Evolutionary conservation across 2,797 vertebrate species (phyloP), one percentile per base, ranked within the genome.

Genomic region (Emydoidea blandingii): DNA sequence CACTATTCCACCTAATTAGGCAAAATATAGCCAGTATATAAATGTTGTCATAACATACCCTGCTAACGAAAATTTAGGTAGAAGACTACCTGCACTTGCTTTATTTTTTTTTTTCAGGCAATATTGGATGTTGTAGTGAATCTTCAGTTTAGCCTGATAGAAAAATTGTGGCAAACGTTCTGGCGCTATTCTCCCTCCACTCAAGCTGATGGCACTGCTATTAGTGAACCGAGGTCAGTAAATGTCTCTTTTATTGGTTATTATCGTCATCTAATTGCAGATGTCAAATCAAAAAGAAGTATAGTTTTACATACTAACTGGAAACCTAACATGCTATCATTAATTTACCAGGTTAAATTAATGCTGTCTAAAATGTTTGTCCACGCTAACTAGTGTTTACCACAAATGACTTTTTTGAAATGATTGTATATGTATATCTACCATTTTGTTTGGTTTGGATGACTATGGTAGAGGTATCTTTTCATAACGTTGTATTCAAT

Each of bases 111-210:
- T 97, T 97, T 85, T 89, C 83, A 99, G 98, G 98, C 98, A 95
- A 99, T 99, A 97, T 93, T 98, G 97, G 98, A 98, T 91, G 98
- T 99, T 94, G 98, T 99, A 97, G 98, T 99, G 91, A 99, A 99
- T 97, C 98, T 99, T 97, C 98, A 99, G 1, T 98, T 99, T 97
- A 98, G 98, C 96, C 97, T 99, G 96, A 99, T 98, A 98, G 98
- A 99, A 98, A 99, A 98, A 97, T 93, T 99, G 89, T 98, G 98
- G 98, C 98, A 99, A 98, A 99, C 98, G 88, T 99, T 99, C 97
- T 99, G 98, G 98, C 98, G 98, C 94, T 98, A 98, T 97, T 98
- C 98, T 98, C 98, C 98, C 52, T 98, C 98, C 81, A 96, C 98
- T 98, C 98, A 98, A 97, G 59, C 98, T 85, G 98, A 98, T 86